A percentile compares a stretch with the other conserved stretches of the same genome.
phyloP scores from a whole-genome alignment of 2,113 vertebrate species.

The Hydropotes inermis region DNA sequence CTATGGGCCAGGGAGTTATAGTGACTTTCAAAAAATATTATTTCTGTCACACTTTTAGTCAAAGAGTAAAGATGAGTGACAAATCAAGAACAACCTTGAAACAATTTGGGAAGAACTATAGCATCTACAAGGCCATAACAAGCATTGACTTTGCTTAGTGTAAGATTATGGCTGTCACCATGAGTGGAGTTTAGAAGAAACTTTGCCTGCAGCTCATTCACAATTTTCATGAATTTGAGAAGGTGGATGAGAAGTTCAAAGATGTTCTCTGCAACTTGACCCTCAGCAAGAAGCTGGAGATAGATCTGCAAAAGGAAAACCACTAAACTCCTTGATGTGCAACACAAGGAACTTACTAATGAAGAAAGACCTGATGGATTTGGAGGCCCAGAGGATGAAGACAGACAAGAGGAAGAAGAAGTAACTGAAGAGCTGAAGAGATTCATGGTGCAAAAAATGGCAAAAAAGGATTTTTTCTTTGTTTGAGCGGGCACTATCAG shows the following conservation, averaged over 20 bases:
- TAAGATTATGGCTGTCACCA: neutral
- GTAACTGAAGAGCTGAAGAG: neutral
- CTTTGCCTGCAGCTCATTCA: neutral
- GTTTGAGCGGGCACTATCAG: neutral
- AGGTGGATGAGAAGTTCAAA: neutral
- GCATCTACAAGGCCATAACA: neutral
- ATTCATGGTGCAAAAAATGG: neutral
- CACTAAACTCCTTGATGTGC: neutral
- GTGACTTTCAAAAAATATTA: neutral
- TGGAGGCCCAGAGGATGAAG: neutral
- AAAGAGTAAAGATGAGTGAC: neutral
- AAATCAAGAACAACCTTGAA: neutral
- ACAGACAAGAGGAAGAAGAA: neutral
- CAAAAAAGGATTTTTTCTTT: neutral
- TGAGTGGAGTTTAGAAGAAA: neutral
- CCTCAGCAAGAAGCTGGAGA: neutral
- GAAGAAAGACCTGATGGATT: neutral
- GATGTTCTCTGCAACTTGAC: neutral
- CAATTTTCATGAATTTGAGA: neutral
- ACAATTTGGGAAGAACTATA: neutral
- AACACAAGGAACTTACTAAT: neutral
- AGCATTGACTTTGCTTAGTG: neutral
- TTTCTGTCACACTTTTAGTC: neutral
- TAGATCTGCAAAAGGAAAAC: neutral
- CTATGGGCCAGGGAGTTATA: neutral